Percentiles rank a stretch among this genome's conserved stretches.
These are phyloP conservation scores for Sipunculus nudus DNA, from an alignment of 2,888 invertebrate genomes.

Conservation along the genomic window DNA sequence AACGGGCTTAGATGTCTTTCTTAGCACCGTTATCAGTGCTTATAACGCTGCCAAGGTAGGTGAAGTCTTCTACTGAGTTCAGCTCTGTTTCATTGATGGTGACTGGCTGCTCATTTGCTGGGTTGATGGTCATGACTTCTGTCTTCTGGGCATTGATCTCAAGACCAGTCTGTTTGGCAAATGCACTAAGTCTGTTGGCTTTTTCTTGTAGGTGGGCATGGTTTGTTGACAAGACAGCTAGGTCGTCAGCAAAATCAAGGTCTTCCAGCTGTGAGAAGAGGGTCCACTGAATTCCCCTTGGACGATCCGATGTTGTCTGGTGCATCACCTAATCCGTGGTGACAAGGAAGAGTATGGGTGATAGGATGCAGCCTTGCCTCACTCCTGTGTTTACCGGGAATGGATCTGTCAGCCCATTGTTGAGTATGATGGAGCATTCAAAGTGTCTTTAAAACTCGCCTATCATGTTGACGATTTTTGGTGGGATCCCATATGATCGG, in stretches of 20 bases:
- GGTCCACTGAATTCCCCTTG: slow-evolving; percentile 14
- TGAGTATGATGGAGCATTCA: too few species aligned
- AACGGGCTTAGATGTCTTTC: too few species aligned
- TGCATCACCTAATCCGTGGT: slow-evolving; percentile 23
- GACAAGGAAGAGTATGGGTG: slow-evolving; percentile 13
- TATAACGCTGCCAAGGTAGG: too few species aligned
- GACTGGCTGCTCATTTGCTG: too few species aligned
- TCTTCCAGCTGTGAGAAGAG: slow-evolving; percentile 8
- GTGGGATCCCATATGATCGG: slow-evolving; percentile 17
- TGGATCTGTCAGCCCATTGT: too few species aligned
- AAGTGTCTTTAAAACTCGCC: too few species aligned
- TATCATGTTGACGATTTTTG: slow-evolving; percentile 12
- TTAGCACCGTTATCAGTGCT: too few species aligned
- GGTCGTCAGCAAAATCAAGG: slow-evolving; percentile 18
- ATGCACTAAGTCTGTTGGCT: too few species aligned
- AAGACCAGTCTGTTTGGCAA: not conserved
- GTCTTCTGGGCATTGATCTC: slow-evolving; percentile 9
- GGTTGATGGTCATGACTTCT: slow-evolving; percentile 4
- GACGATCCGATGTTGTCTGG: slow-evolving; percentile 2
- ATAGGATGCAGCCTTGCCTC: slow-evolving; percentile 22
- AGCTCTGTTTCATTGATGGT: too few species aligned
- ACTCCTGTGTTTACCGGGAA: slow-evolving; percentile 28
- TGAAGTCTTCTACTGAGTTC: too few species aligned
- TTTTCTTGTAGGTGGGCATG: too few species aligned
- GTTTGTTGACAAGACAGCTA: slow-evolving; percentile 9